Percentiles rank a stretch among this genome's conserved stretches.
These are phyloP conservation scores for Taenioides sp. DNA, from an alignment of 2,797 vertebrate genomes.

Conservation along the genomic window DNA sequence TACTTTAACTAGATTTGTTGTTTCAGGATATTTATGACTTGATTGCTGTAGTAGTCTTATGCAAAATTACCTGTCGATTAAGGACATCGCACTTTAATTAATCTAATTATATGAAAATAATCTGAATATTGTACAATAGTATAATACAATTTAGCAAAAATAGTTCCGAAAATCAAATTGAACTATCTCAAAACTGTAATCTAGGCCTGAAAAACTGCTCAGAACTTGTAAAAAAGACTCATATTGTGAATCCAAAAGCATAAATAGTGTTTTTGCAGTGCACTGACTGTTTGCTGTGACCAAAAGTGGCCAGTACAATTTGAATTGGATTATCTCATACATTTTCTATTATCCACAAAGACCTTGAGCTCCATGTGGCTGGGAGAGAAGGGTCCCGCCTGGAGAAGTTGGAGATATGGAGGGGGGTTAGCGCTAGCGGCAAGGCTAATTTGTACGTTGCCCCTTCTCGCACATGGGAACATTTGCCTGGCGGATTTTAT, in stretches of 20 bases:
- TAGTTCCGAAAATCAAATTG: not conserved
- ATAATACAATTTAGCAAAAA: not conserved
- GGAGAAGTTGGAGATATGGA: conserved; percentile 8
- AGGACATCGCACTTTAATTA: not conserved
- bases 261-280: not conserved
- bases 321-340: conserved; percentile 71
- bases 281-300: conserved; percentile 42
- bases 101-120: not conserved
- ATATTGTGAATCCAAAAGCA: not conserved
- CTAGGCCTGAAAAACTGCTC: not conserved
- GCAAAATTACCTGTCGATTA: no score
- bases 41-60: no score
- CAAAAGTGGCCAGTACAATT: conserved; percentile 54
- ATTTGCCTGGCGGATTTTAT: conserved; percentile 41
- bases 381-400: conserved; percentile 46
- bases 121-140: no score
- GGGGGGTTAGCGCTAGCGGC: not conserved
- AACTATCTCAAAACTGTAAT: not conserved
- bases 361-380: conserved; percentile 59
- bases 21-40: no score
- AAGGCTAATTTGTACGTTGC: conserved; percentile 44
- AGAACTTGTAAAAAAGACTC: not conserved
- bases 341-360: conserved; percentile 68
- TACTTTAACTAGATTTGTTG: not conserved
- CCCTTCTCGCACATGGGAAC: conserved; percentile 23